Evolutionary conservation across 2,797 vertebrate genomes (phyloP).

Genomic region (Scleropages formosus): DNA sequence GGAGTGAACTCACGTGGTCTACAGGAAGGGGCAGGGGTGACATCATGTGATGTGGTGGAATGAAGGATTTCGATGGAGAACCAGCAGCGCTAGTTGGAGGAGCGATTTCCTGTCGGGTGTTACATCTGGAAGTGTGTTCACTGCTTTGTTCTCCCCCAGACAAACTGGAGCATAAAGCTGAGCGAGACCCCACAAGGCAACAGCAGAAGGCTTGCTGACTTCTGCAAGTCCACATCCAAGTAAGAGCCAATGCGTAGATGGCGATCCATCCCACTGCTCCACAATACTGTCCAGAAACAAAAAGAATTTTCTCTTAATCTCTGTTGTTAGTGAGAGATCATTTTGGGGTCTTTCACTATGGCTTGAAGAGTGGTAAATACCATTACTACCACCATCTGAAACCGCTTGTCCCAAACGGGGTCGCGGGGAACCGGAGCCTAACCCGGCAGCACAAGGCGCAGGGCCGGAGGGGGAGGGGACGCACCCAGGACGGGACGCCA

Average conservation of each 20-base stretch:
- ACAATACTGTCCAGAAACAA: too few species aligned
- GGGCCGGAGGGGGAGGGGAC: too few species aligned
- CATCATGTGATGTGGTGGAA: not conserved
- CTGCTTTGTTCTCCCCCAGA: constrained; percentile 40
- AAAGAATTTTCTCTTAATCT: too few species aligned
- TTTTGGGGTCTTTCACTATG: too few species aligned
- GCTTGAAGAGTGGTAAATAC: too few species aligned
- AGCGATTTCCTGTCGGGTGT: not conserved
- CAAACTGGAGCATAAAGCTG: constrained; percentile 53
- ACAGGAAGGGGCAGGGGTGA: too few species aligned
- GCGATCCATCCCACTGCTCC: not conserved
- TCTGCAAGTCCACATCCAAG: constrained; percentile 51
- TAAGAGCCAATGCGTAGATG: constrained; percentile 39
- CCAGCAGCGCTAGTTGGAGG: not conserved
- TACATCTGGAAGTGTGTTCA: not conserved
- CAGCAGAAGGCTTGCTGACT: constrained; percentile 52
- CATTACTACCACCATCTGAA: too few species aligned
- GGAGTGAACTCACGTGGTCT: not conserved
- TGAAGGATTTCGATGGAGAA: not conserved
- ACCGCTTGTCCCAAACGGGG: too few species aligned
- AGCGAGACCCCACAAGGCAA: constrained; percentile 59
- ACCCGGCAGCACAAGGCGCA: too few species aligned
- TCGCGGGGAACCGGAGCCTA: too few species aligned
- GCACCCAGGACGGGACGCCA: too few species aligned
- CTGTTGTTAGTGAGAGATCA: too few species aligned